phyloP scores from a whole-genome alignment of 2,113 vertebrate genomes.

The Xenopus laevis region DNA sequence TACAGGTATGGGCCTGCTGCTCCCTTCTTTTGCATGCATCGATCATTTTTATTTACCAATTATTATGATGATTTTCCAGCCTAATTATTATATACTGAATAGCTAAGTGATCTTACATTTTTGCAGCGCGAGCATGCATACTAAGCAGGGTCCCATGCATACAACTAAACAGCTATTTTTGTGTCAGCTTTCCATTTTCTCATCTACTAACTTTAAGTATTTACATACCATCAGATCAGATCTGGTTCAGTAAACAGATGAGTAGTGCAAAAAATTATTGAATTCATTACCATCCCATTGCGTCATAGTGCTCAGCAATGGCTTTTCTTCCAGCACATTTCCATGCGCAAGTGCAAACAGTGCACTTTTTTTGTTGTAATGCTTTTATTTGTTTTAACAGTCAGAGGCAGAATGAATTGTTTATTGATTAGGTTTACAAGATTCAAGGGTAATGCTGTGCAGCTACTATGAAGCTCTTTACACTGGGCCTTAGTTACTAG shows the following conservation, averaged over 20 bases:
- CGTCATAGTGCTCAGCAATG: background rate
- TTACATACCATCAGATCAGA: constrained; percentile 5
- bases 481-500: too few relatives aligned
- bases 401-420: too few relatives aligned
- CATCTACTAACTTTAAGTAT: constrained; percentile 25
- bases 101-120: constrained; percentile 13
- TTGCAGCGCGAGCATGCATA: constrained; percentile 15
- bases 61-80: too few relatives aligned
- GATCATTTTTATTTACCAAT: too few relatives aligned
- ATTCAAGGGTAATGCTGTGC: too few relatives aligned
- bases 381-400: too few relatives aligned
- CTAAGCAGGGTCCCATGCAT: background rate
- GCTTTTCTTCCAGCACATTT: background rate
- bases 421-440: too few relatives aligned
- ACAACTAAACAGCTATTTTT: constrained; percentile 5
- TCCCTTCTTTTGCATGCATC: too few relatives aligned
- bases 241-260: constrained; percentile 23
- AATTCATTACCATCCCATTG: constrained; percentile 6
- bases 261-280: background rate
- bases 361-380: background rate
- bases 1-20: too few relatives aligned
- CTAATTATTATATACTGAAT: too few relatives aligned
- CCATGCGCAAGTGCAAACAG: background rate
- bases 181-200: constrained; percentile 16
- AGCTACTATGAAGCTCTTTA: too few relatives aligned